Base-by-base conservation (phyloP, 2,797 vertebrate species). In the Sebastes diaconus region DNA sequence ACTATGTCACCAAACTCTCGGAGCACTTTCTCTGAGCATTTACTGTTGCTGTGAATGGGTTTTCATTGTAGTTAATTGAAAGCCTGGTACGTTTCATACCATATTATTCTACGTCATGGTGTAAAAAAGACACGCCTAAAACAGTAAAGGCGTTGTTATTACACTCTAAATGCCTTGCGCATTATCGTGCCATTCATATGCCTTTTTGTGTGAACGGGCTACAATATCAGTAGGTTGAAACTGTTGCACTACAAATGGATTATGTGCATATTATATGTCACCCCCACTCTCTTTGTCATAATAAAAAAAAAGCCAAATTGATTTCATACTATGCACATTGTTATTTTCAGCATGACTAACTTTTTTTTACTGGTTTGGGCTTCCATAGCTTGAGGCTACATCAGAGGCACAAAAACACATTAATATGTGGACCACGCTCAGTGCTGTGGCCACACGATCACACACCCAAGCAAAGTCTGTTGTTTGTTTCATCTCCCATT, bases 401-500 rank as follows among this genome's bases (percentile, higher is more conserved):
- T 11, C 7, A 32, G 18, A 76, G 65, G 65, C 36, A 70, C 30
- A 58, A 59, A 58, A 59, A 73, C 10, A 27, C 72, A 80, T 78
- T 59, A 69, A 68, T 67, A 67, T 72, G 71, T 75, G 52, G 12
- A 50, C 58, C 14, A 54, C 57, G 59, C 50, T 68, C 20, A 16
- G 68, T 7, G 14, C 59, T 18, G 36, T 52, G 58, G 6, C 8
- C 24, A 78, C n/a, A 52, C 13, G 46, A 63, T 73, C 59, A 75
- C 64, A 64, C 65, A 72, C 61, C 27, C 27, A 68, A 39, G 32
- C 61, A 68, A 61, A 70, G 46, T 42, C 63, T 50, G 68, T 71
- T 81, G 60, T 72, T 79, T 81, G 66, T 69, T 86, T 83, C 73
- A 81, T 83, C 59, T 81, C 77, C 52, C 24, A 9, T 77, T 77